phyloP scores from a whole-genome alignment of 2,888 invertebrate genomes.

The Cerceris rybyensis region DNA sequence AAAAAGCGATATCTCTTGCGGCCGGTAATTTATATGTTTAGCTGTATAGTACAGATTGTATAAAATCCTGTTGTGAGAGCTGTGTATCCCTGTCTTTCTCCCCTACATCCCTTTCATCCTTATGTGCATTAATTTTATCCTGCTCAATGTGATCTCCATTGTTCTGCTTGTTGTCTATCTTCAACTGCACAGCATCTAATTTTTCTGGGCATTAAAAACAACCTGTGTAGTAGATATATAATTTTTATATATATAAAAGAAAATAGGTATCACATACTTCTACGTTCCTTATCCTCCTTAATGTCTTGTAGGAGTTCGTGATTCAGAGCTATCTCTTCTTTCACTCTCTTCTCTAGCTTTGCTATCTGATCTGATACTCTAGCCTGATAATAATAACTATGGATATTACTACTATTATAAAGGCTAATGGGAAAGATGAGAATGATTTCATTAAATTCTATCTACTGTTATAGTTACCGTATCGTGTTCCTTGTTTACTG shows the following conservation, averaged over 20 bases:
- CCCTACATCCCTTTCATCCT: conserved; percentile 30
- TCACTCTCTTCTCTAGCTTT: conserved; percentile 71
- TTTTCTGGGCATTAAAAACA: conserved; percentile 20
- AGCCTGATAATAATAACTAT: conserved; percentile 57
- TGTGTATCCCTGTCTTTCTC: conserved; percentile 14
- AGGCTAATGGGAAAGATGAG: no score
- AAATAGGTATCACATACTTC: conserved; percentile 60
- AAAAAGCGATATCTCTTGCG: no score
- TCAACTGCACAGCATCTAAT: conserved; percentile 28
- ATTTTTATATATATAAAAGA: no score
- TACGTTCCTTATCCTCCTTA: conserved; percentile 60
- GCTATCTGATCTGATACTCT: conserved; percentile 71
- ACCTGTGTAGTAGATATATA: neutral
- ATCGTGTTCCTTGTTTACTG: conserved; percentile 77
- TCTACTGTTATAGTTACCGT: conserved; percentile 62
- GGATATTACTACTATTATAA: neutral
- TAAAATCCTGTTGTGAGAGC: conserved; percentile 16
- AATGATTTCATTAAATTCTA: neutral
- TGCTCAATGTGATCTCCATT: neutral
- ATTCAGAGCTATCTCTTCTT: conserved; percentile 72
- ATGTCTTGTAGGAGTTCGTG: conserved; percentile 70
- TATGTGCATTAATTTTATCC: conserved; percentile 26
- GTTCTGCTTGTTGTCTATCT: conserved; percentile 11
- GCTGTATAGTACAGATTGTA: conserved; percentile 44
- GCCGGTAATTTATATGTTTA: no score